Conservation (phyloP, 2,888 invertebrate genomes). For the Latheticus oryzae region DNA sequence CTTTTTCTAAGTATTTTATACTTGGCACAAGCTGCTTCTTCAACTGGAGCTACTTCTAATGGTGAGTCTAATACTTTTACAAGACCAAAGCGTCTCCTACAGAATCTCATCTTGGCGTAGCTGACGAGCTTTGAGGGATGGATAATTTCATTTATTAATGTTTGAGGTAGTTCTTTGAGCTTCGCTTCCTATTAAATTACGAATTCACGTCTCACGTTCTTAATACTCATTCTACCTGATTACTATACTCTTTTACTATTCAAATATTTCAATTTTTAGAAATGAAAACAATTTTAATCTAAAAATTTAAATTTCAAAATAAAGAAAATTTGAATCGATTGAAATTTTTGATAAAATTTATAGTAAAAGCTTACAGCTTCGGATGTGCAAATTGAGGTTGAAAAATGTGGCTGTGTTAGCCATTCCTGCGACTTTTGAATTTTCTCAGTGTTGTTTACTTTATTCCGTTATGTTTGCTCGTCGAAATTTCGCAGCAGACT, state of each 20-base stretch:
- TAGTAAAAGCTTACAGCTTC: no score
- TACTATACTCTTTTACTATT: neutral
- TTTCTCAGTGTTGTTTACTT: no score
- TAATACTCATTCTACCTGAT: constrained; percentile 25
- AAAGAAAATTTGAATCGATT: no score
- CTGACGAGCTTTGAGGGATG: constrained; percentile 52
- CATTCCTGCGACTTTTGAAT: no score
- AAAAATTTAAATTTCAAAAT: no score
- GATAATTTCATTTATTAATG: constrained; percentile 43
- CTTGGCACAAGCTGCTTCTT: constrained; percentile 51
- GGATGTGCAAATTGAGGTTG: no score
- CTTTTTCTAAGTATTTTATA: constrained; percentile 51
- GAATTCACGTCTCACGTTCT: constrained; percentile 38
- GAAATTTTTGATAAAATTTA: no score
- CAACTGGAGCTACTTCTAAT: constrained; percentile 57
- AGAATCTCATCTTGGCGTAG: constrained; percentile 58
- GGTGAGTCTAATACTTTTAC: constrained; percentile 53
- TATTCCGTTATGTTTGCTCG: constrained; percentile 1
- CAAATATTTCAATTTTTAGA: neutral
- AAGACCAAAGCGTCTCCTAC: constrained; percentile 54
- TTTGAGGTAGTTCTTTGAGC: constrained; percentile 42
- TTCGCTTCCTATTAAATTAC: constrained; percentile 39
- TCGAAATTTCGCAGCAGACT: neutral
- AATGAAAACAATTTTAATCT: no score
- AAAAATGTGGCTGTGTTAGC: no score